Percentiles rank a stretch among this genome's conserved stretches.
These are phyloP conservation scores for Neoseiulus cucumeris DNA, from an alignment of 1,140 invertebrate species.

Conservation along the genomic window DNA sequence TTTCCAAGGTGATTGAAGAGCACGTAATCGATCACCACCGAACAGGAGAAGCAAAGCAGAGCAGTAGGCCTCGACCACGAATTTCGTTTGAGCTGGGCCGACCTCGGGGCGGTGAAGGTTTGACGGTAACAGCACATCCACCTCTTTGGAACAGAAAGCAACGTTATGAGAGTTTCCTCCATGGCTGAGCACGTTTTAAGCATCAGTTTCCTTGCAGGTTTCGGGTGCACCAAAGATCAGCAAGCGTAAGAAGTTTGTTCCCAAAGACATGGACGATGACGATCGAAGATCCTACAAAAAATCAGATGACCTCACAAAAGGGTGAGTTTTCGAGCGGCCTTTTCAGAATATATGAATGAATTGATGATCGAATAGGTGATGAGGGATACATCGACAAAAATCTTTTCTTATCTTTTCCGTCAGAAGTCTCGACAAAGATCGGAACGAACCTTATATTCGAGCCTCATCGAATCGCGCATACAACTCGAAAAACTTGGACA, in stretches of 20 bases:
- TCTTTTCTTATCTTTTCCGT: background rate
- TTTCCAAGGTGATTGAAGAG: background rate
- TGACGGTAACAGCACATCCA: background rate
- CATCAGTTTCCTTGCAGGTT: background rate
- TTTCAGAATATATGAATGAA: background rate
- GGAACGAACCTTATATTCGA: background rate
- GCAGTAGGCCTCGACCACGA: background rate
- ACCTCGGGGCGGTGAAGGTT: background rate
- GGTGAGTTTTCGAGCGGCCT: background rate
- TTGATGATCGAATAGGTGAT: background rate
- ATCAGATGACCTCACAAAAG: background rate
- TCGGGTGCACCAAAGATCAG: background rate
- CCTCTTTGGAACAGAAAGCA: background rate
- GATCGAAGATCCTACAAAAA: background rate
- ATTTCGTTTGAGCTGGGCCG: conserved; percentile 4
- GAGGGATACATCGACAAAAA: background rate
- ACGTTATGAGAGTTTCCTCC: background rate
- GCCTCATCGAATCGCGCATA: background rate
- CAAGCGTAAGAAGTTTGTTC: conserved; percentile 5
- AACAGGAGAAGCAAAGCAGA: background rate
- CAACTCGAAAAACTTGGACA: background rate
- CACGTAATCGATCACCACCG: background rate
- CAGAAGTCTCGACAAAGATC: background rate
- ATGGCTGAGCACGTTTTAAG: background rate
- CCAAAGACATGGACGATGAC: background rate